Conservation (phyloP, 2,888 invertebrate species). For the Chrysolina haemoptera region DNA sequence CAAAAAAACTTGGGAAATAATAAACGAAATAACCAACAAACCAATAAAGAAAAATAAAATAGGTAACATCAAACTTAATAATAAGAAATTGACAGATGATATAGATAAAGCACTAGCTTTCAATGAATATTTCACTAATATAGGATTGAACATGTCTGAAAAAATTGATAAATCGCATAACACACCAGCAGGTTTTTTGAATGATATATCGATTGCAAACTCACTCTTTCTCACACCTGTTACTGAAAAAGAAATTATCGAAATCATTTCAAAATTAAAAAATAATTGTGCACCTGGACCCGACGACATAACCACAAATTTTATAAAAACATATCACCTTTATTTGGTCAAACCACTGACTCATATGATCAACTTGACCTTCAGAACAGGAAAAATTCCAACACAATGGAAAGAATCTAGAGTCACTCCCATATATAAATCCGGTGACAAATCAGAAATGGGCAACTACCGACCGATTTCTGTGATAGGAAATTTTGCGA, state of each 20-base stretch:
- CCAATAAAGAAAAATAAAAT: not conserved
- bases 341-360: not conserved
- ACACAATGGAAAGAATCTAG: constrained; percentile 23
- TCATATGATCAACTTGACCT: no score
- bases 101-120: constrained; percentile 7
- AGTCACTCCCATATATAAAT: constrained; percentile 14
- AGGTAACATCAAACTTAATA: not conserved
- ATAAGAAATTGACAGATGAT: not conserved
- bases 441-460: constrained; percentile 27
- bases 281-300: no score
- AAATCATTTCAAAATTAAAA: no score
- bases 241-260: no score
- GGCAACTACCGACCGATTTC: constrained; percentile 14
- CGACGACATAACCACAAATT: no score
- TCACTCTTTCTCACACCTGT: no score
- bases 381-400: no score
- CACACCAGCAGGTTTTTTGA: no score
- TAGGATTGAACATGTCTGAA: not conserved
- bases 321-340: no score
- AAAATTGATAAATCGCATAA: not conserved
- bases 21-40: constrained; percentile 3
- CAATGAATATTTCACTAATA: constrained; percentile 7
- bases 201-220: no score
- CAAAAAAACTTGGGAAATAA: not conserved
- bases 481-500: constrained; percentile 2